Conservation (phyloP, 2,797 vertebrate genomes). For the Pseudochaenichthys georgianus region DNA sequence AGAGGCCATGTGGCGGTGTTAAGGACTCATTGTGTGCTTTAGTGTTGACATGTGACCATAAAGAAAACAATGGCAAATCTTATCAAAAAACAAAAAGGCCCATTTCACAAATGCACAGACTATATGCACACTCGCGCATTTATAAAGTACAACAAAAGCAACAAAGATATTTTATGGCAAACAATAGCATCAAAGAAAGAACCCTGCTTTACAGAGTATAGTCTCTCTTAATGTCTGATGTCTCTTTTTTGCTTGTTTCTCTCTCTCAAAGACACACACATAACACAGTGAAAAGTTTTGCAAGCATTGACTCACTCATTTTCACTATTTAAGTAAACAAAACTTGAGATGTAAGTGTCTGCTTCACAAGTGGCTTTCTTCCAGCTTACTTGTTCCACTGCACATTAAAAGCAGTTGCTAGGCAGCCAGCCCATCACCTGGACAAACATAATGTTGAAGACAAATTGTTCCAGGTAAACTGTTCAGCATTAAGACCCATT, state of each 20-base stretch:
- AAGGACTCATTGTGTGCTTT: constrained; percentile 62
- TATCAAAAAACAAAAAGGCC: constrained; percentile 22
- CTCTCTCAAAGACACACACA: not conserved
- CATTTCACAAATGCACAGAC: constrained; percentile 32
- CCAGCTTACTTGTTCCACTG: constrained; percentile 37
- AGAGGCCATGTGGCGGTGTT: constrained; percentile 43
- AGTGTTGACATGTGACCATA: constrained; percentile 56
- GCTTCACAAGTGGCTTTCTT: constrained; percentile 22
- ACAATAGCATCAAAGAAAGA: constrained; percentile 39
- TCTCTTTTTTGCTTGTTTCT: constrained; percentile 51
- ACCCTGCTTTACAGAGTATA: constrained; percentile 54
- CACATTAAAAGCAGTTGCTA: constrained; percentile 28
- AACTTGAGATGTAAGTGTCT: constrained; percentile 21
- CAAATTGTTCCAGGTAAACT: constrained; percentile 34
- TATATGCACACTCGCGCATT: constrained; percentile 23
- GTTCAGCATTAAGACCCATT: constrained; percentile 53
- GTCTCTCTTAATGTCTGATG: constrained; percentile 49
- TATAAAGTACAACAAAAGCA: constrained; percentile 58
- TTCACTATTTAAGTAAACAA: constrained; percentile 56
- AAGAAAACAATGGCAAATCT: constrained; percentile 33
- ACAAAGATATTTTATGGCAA: constrained; percentile 51
- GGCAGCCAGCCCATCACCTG: constrained; percentile 37
- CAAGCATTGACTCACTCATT: constrained; percentile 16
- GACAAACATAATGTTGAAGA: constrained; percentile 27
- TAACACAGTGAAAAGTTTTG: constrained; percentile 30